Base-by-base conservation (phyloP, 1,140 invertebrate species). In the Zaprionus africanus region DNA sequence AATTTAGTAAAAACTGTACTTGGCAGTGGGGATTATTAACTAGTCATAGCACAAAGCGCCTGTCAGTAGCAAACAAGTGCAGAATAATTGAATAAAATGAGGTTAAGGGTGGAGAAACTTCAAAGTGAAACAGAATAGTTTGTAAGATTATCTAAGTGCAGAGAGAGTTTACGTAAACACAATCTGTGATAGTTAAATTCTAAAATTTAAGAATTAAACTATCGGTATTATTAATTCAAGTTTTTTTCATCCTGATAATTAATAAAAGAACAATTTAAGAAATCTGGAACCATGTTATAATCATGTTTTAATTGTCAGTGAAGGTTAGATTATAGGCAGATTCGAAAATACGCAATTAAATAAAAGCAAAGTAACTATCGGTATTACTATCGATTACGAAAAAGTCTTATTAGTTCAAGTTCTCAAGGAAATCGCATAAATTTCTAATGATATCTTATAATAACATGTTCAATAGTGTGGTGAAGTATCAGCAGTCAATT, bases 1-100 rank as follows among this genome's bases (percentile, higher is more conserved):
- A 68, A 74, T 61, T 51, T 12, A 51, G 46, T 5, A 51, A 51
- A 51, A 51, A 51, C n/a, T 22, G 19, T 51, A 24, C 11, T 24
- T 51, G 19, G 22, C 46, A 51, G 46, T 19, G 46, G 17, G 3
- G 46, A 22, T 24, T 51, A 51, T 51, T 19, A 51, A 24, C 46
- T 22, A 22, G 46, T 22, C 46, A 13, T 51, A 22, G 11, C 6
- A n/a, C 9, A 46, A 46, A 46, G 46, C 12, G 46, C 46, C 46
- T 51, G 46, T 51, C 46, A 22, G 22, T 24, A 13, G 46, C 12
- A 51, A 51, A 13, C 41, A 46, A 51, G 46, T 51, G 4, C 17
- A 24, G 19, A 24, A 51, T 51, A 51, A 51, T 51, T 19, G 11
- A 22, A 24, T 51, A 51, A 51, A 51, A 22, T 51, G 22, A 24